A percentile compares a stretch with the other conserved stretches of the same genome.
Evolutionary conservation across 2,113 vertebrate species (phyloP).

Genomic region (Picathartes gymnocephalus): DNA sequence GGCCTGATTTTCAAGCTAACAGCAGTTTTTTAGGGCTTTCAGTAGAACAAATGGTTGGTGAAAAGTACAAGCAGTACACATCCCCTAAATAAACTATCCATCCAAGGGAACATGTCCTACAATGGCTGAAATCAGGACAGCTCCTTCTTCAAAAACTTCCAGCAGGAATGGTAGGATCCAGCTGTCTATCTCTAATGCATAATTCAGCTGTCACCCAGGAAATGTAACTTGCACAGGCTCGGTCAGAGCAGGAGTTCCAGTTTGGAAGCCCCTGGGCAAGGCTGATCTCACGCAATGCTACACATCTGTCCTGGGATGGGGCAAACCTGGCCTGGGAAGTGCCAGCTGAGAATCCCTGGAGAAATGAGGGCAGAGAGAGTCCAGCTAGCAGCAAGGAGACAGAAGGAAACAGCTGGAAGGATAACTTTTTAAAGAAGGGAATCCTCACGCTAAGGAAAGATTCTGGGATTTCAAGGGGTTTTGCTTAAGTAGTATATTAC

Average conservation of each 20-base stretch:
- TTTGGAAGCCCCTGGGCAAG: not conserved
- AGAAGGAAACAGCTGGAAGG: not conserved
- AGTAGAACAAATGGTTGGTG: not conserved
- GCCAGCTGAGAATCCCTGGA: not conserved
- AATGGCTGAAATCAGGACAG: not conserved
- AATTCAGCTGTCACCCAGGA: not conserved
- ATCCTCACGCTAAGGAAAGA: not conserved
- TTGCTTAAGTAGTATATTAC: not conserved
- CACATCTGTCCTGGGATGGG: not conserved
- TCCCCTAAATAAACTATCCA: not conserved
- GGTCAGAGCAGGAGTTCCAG: not conserved
- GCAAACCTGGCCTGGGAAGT: not conserved
- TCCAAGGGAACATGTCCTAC: not conserved
- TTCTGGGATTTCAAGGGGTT: not conserved
- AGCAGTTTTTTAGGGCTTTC: not conserved
- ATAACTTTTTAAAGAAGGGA: not conserved
- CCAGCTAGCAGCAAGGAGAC: not conserved
- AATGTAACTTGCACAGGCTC: not conserved
- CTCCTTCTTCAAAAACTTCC: not conserved
- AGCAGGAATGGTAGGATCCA: not conserved
- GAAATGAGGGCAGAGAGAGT: not conserved
- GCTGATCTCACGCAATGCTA: not conserved
- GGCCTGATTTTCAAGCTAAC: not conserved
- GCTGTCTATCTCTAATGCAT: not conserved
- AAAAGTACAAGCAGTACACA: not conserved